Conservation (phyloP, 64 coral and sea anemone species). For the Stichodactyla mertensii region DNA sequence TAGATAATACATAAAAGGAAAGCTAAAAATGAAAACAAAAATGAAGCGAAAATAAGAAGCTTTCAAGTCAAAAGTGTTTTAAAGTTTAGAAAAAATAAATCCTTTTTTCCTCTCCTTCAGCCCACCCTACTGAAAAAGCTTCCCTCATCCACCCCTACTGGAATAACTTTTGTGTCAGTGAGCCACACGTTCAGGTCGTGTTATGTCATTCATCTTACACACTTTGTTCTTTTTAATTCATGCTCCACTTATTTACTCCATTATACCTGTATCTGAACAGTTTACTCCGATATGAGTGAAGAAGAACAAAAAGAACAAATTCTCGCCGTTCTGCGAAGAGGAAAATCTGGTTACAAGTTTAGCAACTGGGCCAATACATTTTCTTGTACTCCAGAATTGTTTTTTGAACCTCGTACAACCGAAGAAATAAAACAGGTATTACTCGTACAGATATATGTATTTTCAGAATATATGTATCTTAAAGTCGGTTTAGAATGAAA, state of each 20-base stretch:
- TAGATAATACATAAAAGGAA: no score
- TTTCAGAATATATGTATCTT: no score
- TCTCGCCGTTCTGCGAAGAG: slow-evolving; percentile 1
- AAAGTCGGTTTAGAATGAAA: no score
- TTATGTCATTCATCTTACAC: background rate
- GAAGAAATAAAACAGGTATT: slow-evolving; percentile 84
- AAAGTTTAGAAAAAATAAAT: no score
- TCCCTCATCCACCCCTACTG: no score
- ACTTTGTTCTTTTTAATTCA: background rate
- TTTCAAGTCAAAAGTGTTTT: no score
- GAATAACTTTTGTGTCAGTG: no score
- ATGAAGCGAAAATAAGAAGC: no score
- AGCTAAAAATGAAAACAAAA: background rate
- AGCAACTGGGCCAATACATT: slow-evolving; percentile 85
- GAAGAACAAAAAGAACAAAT: background rate
- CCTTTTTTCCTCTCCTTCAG: no score
- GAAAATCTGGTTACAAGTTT: slow-evolving; percentile 48
- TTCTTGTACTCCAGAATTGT: slow-evolving; percentile 74
- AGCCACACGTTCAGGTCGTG: no score
- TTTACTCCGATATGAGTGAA: background rate
- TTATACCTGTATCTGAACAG: background rate
- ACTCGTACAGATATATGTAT: background rate
- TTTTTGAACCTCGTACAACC: slow-evolving; percentile 70
- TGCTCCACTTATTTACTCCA: background rate
- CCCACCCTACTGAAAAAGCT: no score